Evolutionary conservation across 2,888 invertebrate genomes (phyloP).

Genomic region (Molorchus minor): DNA sequence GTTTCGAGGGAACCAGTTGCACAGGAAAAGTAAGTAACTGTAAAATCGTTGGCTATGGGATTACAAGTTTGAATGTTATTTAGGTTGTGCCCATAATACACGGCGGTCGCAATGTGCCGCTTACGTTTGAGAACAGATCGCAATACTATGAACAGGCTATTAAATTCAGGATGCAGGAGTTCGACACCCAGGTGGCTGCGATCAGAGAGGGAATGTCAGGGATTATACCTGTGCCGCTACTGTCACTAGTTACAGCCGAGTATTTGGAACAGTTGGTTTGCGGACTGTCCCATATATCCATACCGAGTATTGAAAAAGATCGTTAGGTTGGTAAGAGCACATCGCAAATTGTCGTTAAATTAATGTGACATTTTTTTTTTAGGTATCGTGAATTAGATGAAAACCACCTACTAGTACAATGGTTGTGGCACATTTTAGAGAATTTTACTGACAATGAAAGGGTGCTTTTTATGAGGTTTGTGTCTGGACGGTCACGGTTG

Average conservation of each 20-base stretch:
- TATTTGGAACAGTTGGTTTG: slow-evolving; percentile 72
- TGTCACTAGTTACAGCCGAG: slow-evolving; percentile 68
- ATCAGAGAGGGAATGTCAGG: slow-evolving; percentile 72
- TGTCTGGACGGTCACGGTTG: slow-evolving; percentile 71
- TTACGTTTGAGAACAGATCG: slow-evolving; percentile 68
- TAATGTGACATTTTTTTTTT: too few relatives aligned
- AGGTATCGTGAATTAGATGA: slow-evolving; percentile 73
- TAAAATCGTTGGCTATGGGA: background rate
- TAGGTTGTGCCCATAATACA: slow-evolving; percentile 69
- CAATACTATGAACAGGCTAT: slow-evolving; percentile 71
- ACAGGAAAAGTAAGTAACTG: slow-evolving; percentile 62
- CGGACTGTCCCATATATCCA: slow-evolving; percentile 70
- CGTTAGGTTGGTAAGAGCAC: slow-evolving; percentile 70
- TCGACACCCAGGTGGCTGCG: slow-evolving; percentile 69
- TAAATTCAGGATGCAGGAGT: slow-evolving; percentile 69
- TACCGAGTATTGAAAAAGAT: slow-evolving; percentile 69
- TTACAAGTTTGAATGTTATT: slow-evolving; percentile 33
- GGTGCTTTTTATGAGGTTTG: slow-evolving; percentile 73
- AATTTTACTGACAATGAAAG: slow-evolving; percentile 70
- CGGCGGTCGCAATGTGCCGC: slow-evolving; percentile 68
- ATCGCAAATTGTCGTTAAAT: too few relatives aligned
- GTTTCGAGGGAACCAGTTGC: slow-evolving; percentile 71
- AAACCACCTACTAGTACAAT: slow-evolving; percentile 68
- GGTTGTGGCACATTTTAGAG: slow-evolving; percentile 73
- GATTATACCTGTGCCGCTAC: slow-evolving; percentile 70